These are phyloP conservation scores for Tetramorium alpestre DNA, from an alignment of 1,140 invertebrate species.

Conservation along the genomic window DNA sequence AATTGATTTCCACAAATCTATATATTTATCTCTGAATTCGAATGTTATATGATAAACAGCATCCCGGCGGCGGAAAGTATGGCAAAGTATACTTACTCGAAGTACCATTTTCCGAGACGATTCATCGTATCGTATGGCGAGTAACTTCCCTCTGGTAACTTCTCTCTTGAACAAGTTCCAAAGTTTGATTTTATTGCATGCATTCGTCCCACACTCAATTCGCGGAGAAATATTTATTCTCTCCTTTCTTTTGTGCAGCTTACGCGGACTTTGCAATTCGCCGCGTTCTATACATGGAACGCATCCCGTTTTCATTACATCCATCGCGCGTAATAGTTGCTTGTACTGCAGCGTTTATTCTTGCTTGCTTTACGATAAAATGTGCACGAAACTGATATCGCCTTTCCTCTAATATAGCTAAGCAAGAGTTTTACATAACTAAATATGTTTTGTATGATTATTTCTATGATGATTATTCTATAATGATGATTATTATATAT, in stretches of 20 bases:
- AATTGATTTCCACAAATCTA: background rate
- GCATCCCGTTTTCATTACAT: background rate
- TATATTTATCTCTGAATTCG: background rate
- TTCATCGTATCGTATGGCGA: slow-evolving; percentile 3
- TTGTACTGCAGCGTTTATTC: background rate
- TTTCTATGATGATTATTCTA: no score
- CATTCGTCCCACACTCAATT: background rate
- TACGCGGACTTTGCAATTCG: slow-evolving; percentile 30
- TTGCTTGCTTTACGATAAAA: background rate
- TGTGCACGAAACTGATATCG: background rate
- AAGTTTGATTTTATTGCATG: slow-evolving; percentile 52
- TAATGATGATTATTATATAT: background rate
- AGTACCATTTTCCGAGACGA: slow-evolving; percentile 3
- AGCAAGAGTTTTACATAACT: background rate
- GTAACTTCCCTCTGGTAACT: slow-evolving; percentile 38
- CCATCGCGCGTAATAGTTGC: slow-evolving; percentile 5
- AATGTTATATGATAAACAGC: background rate
- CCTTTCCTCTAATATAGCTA: background rate
- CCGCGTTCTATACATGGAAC: background rate
- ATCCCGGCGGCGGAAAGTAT: background rate
- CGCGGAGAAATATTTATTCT: slow-evolving; percentile 20
- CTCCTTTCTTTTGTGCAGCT: slow-evolving; percentile 1
- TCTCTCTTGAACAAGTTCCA: slow-evolving; percentile 8
- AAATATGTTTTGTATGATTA: background rate
- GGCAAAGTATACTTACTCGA: background rate